A percentile compares a stretch with the other conserved stretches of the same genome.
Conservation (phyloP, 2,113 vertebrate species). For the Monopterus albus region DNA sequence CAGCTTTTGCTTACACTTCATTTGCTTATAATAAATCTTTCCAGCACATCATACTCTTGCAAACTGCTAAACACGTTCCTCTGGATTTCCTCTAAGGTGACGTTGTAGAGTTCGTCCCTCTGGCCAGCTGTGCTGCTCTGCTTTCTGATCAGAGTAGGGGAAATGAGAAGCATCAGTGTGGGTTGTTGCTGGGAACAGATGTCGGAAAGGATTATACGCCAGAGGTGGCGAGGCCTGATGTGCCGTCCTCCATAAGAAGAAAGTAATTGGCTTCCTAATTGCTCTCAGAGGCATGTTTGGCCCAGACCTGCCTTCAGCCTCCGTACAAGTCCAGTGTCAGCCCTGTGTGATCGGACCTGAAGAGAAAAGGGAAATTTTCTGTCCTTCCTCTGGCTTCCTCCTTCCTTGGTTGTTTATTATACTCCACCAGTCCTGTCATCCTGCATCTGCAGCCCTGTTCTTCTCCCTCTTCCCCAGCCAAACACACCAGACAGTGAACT, state of each 20-base stretch:
- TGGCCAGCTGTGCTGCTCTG: slow-evolving; percentile 14
- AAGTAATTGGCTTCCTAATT: slow-evolving; percentile 73
- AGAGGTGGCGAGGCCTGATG: slow-evolving; percentile 51
- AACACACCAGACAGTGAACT: slow-evolving; percentile 41
- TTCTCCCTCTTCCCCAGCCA: slow-evolving; percentile 34
- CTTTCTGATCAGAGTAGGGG: slow-evolving; percentile 1
- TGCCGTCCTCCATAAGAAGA: slow-evolving; percentile 43
- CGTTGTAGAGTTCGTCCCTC: slow-evolving; percentile 21
- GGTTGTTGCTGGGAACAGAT: slow-evolving; percentile 41
- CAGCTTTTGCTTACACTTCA: slow-evolving; percentile 39
- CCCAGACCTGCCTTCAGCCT: slow-evolving; percentile 27
- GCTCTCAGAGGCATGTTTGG: slow-evolving; percentile 58
- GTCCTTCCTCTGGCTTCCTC: slow-evolving; percentile 3
- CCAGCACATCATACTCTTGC: slow-evolving; percentile 13
- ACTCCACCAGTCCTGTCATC: neutral
- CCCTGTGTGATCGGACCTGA: slow-evolving; percentile 42
- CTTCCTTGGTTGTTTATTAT: slow-evolving; percentile 28
- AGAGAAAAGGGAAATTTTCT: neutral
- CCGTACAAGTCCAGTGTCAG: slow-evolving; percentile 46
- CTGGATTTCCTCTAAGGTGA: slow-evolving; percentile 16
- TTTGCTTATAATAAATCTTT: slow-evolving; percentile 42
- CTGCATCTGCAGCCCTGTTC: slow-evolving; percentile 32
- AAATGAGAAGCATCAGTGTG: slow-evolving; percentile 33
- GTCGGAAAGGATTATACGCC: slow-evolving; percentile 43
- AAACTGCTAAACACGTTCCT: slow-evolving; percentile 31